Percentiles rank a stretch among this genome's conserved stretches.
phyloP scores from a whole-genome alignment of 37 sponge, comb jelly and placozoan species.

The Haliclona indistincta region DNA sequence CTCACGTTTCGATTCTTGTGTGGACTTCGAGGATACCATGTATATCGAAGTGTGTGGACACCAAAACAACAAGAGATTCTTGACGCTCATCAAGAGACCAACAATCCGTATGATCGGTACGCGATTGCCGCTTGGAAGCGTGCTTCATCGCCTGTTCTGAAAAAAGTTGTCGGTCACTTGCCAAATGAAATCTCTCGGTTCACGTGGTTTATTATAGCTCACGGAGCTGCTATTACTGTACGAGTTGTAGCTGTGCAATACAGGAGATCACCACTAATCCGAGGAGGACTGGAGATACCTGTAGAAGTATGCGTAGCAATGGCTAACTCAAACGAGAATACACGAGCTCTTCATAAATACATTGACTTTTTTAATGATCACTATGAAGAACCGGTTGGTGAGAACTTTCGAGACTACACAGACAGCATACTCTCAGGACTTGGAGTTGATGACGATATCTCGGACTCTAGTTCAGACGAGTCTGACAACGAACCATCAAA shows the following conservation, averaged over 20 bases:
- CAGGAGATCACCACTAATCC: conserved; percentile 20
- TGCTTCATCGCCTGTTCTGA: background rate
- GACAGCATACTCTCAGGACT: too few relatives aligned
- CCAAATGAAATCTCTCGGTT: conserved; percentile 27
- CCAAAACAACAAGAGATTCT: conserved; percentile 12
- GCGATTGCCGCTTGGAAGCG: conserved; percentile 13
- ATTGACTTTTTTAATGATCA: too few relatives aligned
- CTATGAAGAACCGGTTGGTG: too few relatives aligned
- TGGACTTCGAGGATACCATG: conserved; percentile 43
- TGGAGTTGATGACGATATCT: too few relatives aligned
- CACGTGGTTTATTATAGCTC: conserved; percentile 15
- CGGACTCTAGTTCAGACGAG: too few relatives aligned
- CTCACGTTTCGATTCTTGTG: conserved; percentile 18
- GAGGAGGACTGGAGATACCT: conserved; percentile 37
- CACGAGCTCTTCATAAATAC: too few relatives aligned
- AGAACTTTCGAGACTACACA: too few relatives aligned
- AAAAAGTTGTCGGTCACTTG: conserved; percentile 35
- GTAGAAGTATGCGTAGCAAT: conserved; percentile 32
- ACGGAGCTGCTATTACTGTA: conserved; percentile 17
- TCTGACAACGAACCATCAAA: too few relatives aligned
- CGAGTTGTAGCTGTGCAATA: conserved; percentile 6
- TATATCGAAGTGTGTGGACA: conserved; percentile 9
- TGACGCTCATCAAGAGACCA: background rate
- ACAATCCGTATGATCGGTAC: conserved; percentile 25
- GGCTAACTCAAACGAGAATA: conserved; percentile 18